Percentiles rank a stretch among this genome's conserved stretches.
These are phyloP conservation scores for Sphenopsis melanotis DNA, from an alignment of 2,797 vertebrate genomes.

Conservation along the genomic window DNA sequence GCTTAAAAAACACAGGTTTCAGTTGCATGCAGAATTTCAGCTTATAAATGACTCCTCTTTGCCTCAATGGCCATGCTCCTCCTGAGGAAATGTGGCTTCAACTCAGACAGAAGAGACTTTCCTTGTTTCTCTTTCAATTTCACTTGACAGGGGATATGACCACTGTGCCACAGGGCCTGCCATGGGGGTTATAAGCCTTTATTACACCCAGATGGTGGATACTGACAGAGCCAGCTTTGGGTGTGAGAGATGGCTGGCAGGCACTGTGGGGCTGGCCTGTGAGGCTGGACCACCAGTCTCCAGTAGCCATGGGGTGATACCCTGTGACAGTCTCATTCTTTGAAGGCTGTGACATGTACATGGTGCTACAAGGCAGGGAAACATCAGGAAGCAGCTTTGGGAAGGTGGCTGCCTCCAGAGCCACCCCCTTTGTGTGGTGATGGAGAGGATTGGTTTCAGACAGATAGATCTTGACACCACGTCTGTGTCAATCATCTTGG, in stretches of 20 bases:
- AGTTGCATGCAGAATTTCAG: neutral
- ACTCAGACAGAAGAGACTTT: neutral
- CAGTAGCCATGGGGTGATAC: neutral
- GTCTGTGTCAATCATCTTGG: neutral
- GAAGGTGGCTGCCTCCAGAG: neutral
- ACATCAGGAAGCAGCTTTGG: neutral
- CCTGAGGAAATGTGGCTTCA: neutral
- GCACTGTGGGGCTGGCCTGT: neutral
- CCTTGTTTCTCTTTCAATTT: neutral
- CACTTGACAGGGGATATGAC: neutral
- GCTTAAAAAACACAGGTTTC: neutral
- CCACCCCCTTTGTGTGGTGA: neutral
- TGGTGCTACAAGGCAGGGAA: fast-evolving
- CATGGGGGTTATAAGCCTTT: neutral
- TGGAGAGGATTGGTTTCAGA: neutral
- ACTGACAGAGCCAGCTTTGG: neutral
- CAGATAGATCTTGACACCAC: neutral
- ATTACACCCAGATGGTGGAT: neutral
- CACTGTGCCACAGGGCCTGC: neutral
- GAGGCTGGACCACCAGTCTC: neutral
- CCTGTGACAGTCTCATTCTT: neutral
- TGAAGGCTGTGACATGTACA: neutral
- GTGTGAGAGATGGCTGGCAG: fast-evolving
- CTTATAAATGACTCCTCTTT: neutral
- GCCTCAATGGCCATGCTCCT: neutral